phyloP scores from a whole-genome alignment of 2,797 vertebrate genomes.

The Rhinophrynus dorsalis region DNA sequence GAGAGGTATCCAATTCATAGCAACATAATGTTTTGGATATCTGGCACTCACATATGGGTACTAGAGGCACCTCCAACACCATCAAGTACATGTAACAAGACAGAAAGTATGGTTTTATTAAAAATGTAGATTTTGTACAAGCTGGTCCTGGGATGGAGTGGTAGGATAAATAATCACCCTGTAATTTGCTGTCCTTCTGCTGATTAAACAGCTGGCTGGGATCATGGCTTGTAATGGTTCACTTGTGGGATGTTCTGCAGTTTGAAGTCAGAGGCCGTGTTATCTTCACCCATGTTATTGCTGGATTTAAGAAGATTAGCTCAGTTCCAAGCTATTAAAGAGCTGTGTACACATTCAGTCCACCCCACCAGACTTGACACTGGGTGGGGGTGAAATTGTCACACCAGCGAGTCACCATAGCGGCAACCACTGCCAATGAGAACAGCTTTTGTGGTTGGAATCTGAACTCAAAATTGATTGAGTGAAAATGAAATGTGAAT shows the following conservation, averaged over 20 bases:
- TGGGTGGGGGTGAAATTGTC: neutral
- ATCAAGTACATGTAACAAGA: too few species aligned
- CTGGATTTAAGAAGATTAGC: slow-evolving; percentile 42
- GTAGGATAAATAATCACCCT: slow-evolving; percentile 11
- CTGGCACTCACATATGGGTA: too few species aligned
- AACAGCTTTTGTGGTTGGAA: neutral
- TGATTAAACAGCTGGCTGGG: slow-evolving; percentile 41
- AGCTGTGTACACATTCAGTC: slow-evolving; percentile 38
- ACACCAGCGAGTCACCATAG: too few species aligned
- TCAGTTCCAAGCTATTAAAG: slow-evolving; percentile 27
- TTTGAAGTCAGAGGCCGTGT: slow-evolving; percentile 13
- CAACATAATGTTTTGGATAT: too few species aligned
- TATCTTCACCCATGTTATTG: slow-evolving; percentile 45
- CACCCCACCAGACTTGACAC: slow-evolving; percentile 8
- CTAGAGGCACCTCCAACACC: too few species aligned
- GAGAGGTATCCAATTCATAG: too few species aligned
- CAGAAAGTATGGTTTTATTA: neutral
- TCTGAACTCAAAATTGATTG: too few species aligned
- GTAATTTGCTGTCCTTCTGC: slow-evolving; percentile 23
- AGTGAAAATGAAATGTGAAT: too few species aligned
- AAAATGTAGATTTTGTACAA: slow-evolving; percentile 6
- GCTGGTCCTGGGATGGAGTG: slow-evolving; percentile 9
- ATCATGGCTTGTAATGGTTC: slow-evolving; percentile 28
- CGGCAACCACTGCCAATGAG: too few species aligned
- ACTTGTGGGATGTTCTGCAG: slow-evolving; percentile 30